phyloP scores from a whole-genome alignment of 2,888 invertebrate genomes.

The Himalopsyche kuldschensis region DNA sequence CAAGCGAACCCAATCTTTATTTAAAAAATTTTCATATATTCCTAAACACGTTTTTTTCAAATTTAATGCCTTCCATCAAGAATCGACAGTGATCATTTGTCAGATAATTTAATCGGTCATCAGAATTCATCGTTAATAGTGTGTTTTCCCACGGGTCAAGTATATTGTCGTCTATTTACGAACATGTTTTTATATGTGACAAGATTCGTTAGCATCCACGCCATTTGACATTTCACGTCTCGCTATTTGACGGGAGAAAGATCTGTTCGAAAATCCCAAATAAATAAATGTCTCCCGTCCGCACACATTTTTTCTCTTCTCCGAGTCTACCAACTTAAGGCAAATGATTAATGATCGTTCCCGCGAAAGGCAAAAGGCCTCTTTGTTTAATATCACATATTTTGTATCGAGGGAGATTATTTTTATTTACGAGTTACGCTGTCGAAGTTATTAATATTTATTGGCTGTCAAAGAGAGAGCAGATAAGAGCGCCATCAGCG shows the following conservation, averaged over 20 bases:
- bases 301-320: not conserved
- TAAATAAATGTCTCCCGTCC: not conserved
- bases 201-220: not conserved
- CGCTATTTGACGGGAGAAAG: not conserved
- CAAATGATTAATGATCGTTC: constrained; percentile 12
- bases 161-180: not conserved
- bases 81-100: no score
- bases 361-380: constrained; percentile 5
- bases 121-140: not conserved
- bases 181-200: not conserved
- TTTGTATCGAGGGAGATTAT: constrained; percentile 24
- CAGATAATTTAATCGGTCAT: no score
- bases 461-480: constrained; percentile 24
- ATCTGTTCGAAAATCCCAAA: not conserved
- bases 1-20: no score
- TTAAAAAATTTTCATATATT: no score
- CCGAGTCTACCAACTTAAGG: not conserved
- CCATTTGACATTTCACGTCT: not conserved
- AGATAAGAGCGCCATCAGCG: not conserved
- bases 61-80: no score
- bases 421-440: constrained; percentile 30
- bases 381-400: constrained; percentile 31
- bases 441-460: constrained; percentile 30
- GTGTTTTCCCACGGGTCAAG: not conserved
- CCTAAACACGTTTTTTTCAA: no score